phyloP scores from a whole-genome alignment of 1,140 invertebrate species.

The Plectus sambesii region DNA sequence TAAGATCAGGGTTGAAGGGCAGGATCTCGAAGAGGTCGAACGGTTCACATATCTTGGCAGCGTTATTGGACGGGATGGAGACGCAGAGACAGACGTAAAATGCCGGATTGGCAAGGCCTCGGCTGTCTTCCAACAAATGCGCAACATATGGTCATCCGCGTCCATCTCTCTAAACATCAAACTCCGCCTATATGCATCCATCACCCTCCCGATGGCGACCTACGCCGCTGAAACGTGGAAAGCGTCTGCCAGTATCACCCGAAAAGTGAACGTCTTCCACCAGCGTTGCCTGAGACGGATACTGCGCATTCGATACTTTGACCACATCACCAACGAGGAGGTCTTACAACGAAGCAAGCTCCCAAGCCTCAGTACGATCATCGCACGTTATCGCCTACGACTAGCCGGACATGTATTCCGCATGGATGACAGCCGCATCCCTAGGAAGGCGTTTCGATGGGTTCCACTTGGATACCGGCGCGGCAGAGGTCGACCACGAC shows the following conservation, averaged over 20 bases:
- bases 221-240: neutral
- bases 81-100: neutral
- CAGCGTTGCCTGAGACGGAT: neutral
- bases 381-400: neutral
- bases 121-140: neutral
- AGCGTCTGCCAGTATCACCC: neutral
- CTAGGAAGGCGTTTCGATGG: too few species aligned
- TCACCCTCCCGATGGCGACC: neutral
- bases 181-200: neutral
- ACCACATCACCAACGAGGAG: neutral
- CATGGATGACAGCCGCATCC: neutral
- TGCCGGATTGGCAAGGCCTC: neutral
- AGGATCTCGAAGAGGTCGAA: neutral
- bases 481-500: neutral
- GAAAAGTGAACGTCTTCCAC: neutral
- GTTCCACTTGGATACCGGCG: too few species aligned
- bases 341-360: neutral
- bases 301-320: neutral
- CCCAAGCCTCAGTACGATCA: neutral
- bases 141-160: neutral
- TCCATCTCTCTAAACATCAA: neutral
- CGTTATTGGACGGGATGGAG: neutral
- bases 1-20: too few species aligned
- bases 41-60: neutral
- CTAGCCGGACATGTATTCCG: neutral